Conservation (phyloP, 2,113 vertebrate genomes). For the Hemichromis elongatus region DNA sequence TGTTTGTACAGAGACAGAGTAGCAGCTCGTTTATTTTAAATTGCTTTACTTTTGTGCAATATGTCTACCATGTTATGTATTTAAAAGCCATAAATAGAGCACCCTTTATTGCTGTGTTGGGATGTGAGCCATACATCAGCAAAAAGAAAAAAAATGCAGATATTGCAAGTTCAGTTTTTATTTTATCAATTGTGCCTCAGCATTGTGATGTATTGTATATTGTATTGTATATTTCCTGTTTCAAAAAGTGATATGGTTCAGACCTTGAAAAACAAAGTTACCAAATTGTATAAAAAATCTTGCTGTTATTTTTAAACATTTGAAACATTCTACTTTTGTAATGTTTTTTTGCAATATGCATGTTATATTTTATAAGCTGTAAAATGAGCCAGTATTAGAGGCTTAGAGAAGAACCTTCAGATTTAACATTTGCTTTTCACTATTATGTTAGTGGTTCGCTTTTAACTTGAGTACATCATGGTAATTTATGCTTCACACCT, state of each 20-base stretch:
- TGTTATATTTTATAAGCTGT: not conserved
- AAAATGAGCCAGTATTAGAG: not conserved
- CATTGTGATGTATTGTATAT: slow-evolving; percentile 12
- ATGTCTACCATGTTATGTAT: slow-evolving; percentile 15
- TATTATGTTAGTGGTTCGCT: not conserved
- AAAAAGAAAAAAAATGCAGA: not conserved
- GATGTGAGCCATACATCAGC: slow-evolving; percentile 17
- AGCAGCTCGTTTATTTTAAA: slow-evolving; percentile 26
- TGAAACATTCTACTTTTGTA: not conserved
- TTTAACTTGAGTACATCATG: not conserved
- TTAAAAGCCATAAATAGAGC: slow-evolving; percentile 42
- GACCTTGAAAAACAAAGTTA: slow-evolving; percentile 1
- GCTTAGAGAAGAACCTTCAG: not conserved
- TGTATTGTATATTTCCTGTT: too few relatives aligned
- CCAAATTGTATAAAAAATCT: not conserved
- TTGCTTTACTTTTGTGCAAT: slow-evolving; percentile 24
- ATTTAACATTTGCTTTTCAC: not conserved
- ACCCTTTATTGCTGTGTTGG: not conserved
- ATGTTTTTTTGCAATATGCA: not conserved
- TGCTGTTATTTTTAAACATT: not conserved
- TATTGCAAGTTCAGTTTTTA: slow-evolving; percentile 21
- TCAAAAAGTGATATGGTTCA: not conserved
- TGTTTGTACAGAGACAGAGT: not conserved
- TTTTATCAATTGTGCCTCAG: slow-evolving; percentile 11
- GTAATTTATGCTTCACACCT: not conserved